Conservation (phyloP, 2,888 invertebrate species). For the Chloroclystis v-ata region DNA sequence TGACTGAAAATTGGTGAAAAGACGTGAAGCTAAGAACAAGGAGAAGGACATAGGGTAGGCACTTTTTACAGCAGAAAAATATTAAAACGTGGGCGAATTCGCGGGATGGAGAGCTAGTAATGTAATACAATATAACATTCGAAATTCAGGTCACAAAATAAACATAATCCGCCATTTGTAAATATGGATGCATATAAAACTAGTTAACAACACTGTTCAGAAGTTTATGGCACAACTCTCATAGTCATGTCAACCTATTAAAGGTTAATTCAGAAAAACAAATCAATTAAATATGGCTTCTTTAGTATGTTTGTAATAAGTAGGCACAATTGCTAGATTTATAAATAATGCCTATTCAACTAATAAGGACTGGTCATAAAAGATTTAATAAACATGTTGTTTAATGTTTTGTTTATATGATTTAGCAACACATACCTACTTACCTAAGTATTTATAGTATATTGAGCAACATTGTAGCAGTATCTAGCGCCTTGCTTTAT, state of each 20-base stretch:
- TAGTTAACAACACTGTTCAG: conserved; percentile 18
- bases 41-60: too few relatives aligned
- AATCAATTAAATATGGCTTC: conserved; percentile 8
- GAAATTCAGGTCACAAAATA: conserved; percentile 8
- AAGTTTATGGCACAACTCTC: conserved; percentile 17
- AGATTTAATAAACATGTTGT: too few relatives aligned
- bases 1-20: too few relatives aligned
- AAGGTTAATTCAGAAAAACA: conserved; percentile 15
- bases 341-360: too few relatives aligned
- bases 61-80: too few relatives aligned
- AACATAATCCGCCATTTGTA: conserved; percentile 14
- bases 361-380: neutral
- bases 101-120: too few relatives aligned
- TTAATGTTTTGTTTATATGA: too few relatives aligned
- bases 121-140: conserved; percentile 3
- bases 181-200: conserved; percentile 18
- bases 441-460: too few relatives aligned
- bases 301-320: neutral
- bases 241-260: conserved; percentile 15
- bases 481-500: neutral
- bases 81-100: too few relatives aligned
- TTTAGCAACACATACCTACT: too few relatives aligned
- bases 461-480: neutral
- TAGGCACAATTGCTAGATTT: neutral
- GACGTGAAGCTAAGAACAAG: too few relatives aligned